Evolutionary conservation across 2,113 vertebrate species (phyloP).

Genomic region (Microcebus lehilahytsara): DNA sequence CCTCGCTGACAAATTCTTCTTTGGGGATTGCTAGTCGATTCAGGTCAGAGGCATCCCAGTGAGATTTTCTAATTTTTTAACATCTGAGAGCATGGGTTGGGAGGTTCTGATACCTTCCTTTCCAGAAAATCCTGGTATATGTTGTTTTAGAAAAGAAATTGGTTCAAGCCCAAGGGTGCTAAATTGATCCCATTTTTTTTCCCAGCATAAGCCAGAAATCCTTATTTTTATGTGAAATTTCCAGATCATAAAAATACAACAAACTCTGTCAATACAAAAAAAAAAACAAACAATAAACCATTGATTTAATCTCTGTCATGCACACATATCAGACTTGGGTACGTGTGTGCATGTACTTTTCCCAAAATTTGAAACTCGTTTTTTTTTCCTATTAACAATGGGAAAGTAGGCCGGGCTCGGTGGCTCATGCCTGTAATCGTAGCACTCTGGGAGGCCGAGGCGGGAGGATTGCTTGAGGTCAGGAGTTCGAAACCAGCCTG

Average conservation of each 20-base stretch:
- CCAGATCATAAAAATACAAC: constrained; percentile 7
- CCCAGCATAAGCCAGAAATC: background rate
- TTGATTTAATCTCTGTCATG: background rate
- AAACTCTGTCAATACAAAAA: background rate
- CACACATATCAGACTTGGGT: background rate
- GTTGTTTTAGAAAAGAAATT: background rate
- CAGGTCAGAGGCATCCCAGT: background rate
- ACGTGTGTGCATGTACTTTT: background rate
- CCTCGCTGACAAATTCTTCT: background rate
- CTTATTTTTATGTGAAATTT: constrained; percentile 30
- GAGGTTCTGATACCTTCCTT: background rate
- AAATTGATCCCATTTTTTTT: background rate
- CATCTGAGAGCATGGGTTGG: background rate
- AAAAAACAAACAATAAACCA: background rate
- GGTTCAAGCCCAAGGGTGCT: background rate
- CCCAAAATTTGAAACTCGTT: background rate
- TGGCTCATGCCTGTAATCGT: no score
- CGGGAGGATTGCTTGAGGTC: no score
- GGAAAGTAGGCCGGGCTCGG: background rate
- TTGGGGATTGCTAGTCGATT: background rate
- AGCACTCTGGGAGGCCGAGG: no score
- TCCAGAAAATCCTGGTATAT: background rate
- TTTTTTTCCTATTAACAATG: background rate
- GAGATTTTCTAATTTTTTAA: background rate
- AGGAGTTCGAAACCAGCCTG: no score